Evolutionary conservation across 1,140 invertebrate genomes (phyloP).

Genomic region (Dendroctonus ponderosae): DNA sequence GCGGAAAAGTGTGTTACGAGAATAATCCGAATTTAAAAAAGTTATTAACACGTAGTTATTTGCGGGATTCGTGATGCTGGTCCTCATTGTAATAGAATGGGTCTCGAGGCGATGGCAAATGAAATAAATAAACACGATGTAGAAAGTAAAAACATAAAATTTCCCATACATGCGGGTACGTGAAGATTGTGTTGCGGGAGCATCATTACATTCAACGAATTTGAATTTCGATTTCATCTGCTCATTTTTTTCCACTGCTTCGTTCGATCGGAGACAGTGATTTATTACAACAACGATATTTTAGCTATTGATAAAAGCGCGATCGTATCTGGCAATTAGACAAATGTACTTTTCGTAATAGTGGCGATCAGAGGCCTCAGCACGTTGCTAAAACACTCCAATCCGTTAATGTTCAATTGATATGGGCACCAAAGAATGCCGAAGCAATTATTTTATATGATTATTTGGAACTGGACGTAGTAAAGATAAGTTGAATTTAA

Average conservation of each 20-base stretch:
- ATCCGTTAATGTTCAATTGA: background rate
- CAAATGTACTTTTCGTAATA: no score
- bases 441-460: conserved; percentile 5
- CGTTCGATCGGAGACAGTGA: no score
- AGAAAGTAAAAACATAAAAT: conserved; percentile 30
- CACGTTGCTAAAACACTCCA: background rate
- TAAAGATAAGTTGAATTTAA: conserved; percentile 1
- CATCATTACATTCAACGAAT: no score
- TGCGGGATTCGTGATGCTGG: conserved; percentile 11
- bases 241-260: no score
- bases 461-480: conserved; percentile 4
- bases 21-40: conserved; percentile 22
- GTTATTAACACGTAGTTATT: conserved; percentile 22
- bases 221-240: no score
- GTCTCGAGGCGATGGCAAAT: conserved; percentile 6
- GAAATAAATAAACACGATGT: conserved; percentile 21
- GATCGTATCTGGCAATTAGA: no score
- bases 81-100: conserved; percentile 18
- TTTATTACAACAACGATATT: no score
- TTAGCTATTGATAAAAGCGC: no score
- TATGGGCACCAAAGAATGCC: conserved; percentile 1
- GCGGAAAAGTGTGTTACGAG: conserved; percentile 28
- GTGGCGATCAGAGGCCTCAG: no score
- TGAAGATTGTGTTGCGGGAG: no score
- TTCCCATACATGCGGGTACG: conserved; percentile 21